A percentile compares a stretch with the other conserved stretches of the same genome.
These are phyloP conservation scores for Pipistrellus pygmaeus DNA, from an alignment of 2,797 vertebrate species.

Conservation along the genomic window DNA sequence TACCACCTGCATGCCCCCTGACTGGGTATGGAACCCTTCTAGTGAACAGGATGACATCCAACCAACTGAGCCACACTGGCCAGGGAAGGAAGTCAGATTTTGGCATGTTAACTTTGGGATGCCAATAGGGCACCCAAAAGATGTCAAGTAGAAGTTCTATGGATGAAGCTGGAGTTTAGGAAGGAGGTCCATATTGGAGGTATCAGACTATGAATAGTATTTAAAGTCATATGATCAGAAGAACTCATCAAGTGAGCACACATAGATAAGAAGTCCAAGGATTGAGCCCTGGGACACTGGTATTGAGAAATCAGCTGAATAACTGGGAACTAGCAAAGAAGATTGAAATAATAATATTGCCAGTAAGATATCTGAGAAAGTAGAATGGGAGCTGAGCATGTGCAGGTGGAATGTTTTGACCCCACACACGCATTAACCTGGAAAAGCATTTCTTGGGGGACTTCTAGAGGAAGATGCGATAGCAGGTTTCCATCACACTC, in stretches of 20 bases:
- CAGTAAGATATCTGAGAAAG: not conserved
- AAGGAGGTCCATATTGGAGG: not conserved
- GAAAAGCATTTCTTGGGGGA: not conserved
- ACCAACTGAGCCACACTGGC: not conserved
- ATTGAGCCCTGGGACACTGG: not conserved
- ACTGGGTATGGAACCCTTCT: not conserved
- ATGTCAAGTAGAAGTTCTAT: not conserved
- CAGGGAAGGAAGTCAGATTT: not conserved
- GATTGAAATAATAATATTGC: not conserved
- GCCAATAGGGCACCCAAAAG: not conserved
- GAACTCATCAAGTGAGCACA: not conserved
- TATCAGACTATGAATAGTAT: not conserved
- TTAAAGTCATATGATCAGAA: not conserved
- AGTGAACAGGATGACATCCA: not conserved
- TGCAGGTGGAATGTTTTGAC: not conserved
- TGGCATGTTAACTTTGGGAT: not conserved
- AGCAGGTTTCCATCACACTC: not conserved
- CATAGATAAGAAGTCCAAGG: not conserved
- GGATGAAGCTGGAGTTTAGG: not conserved
- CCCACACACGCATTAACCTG: not conserved
- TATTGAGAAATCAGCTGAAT: not conserved
- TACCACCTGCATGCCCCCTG: not conserved
- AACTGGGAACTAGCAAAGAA: not conserved
- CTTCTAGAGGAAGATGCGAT: not conserved
- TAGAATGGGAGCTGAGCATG: not conserved